Conservation (phyloP, 2,888 invertebrate species). For the Fragum fragum region DNA sequence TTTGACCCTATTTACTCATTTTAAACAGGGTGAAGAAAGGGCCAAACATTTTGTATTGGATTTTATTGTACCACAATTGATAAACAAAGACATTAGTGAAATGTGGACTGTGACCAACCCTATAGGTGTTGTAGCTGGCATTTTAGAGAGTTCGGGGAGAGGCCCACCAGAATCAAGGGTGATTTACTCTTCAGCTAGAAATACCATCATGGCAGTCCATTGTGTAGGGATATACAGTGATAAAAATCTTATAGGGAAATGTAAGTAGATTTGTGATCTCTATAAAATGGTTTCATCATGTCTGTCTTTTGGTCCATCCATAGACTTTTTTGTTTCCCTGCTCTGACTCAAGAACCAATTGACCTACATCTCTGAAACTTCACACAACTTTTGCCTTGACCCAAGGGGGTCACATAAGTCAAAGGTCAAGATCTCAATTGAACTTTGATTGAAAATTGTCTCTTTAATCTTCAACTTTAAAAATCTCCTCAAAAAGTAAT, state of each 20-base stretch:
- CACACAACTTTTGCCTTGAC: too few species aligned
- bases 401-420: too few species aligned
- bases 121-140: conserved; percentile 90
- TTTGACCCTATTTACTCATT: too few species aligned
- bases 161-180: conserved; percentile 92
- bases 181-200: conserved; percentile 92
- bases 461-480: too few species aligned
- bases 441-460: too few species aligned
- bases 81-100: conserved; percentile 94
- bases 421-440: too few species aligned
- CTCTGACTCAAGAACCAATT: too few species aligned
- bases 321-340: too few species aligned
- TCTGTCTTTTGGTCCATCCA: too few species aligned
- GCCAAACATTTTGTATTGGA: conserved; percentile 94
- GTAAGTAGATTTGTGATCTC: conserved; percentile 88
- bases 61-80: conserved; percentile 93
- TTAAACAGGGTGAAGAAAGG: conserved; percentile 89
- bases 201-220: conserved; percentile 94
- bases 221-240: conserved; percentile 95
- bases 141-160: conserved; percentile 90
- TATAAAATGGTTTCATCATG: too few species aligned
- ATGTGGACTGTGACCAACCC: conserved; percentile 95
- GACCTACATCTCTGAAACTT: too few species aligned
- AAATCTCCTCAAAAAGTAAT: too few species aligned
- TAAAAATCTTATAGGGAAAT: conserved; percentile 93